phyloP scores from a whole-genome alignment of 1,140 invertebrate genomes.

The Cecropterus lyciades region DNA sequence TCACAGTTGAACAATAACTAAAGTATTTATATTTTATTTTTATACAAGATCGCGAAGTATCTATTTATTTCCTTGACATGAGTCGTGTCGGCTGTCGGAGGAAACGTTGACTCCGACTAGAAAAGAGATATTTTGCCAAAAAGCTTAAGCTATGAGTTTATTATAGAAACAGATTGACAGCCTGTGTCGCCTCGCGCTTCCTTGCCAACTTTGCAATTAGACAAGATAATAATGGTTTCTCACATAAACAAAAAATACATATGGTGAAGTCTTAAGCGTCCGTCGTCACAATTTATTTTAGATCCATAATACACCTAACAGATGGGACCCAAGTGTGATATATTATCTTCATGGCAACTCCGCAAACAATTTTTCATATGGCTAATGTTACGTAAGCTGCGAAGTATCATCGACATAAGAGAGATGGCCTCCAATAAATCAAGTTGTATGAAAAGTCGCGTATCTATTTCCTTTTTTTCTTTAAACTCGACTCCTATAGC shows the following conservation, averaged over 20 bases:
- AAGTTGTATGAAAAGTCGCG: neutral
- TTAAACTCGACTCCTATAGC: too few relatives aligned
- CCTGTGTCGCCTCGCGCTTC: constrained; percentile 58
- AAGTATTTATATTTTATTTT: constrained; percentile 59
- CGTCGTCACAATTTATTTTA: constrained; percentile 48
- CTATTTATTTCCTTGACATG: constrained; percentile 75
- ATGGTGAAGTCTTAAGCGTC: constrained; percentile 16
- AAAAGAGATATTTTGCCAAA: constrained; percentile 72
- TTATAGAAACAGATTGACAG: constrained; percentile 76
- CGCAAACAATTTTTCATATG: constrained; percentile 15
- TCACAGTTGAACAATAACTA: constrained; percentile 67
- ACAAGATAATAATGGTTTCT: constrained; percentile 64
- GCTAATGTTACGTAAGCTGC: neutral
- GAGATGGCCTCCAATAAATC: neutral
- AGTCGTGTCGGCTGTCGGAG: constrained; percentile 74
- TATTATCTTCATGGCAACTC: neutral
- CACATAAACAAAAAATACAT: constrained; percentile 51
- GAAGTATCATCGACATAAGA: neutral
- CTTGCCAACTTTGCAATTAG: constrained; percentile 82
- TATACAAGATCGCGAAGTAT: constrained; percentile 52
- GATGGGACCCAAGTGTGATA: constrained; percentile 43
- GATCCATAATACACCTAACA: constrained; percentile 42
- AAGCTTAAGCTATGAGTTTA: constrained; percentile 65
- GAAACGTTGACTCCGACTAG: constrained; percentile 76
- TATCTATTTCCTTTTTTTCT: too few relatives aligned